phyloP scores from a whole-genome alignment of 2,113 vertebrate genomes.

The Apodemus sylvaticus region DNA sequence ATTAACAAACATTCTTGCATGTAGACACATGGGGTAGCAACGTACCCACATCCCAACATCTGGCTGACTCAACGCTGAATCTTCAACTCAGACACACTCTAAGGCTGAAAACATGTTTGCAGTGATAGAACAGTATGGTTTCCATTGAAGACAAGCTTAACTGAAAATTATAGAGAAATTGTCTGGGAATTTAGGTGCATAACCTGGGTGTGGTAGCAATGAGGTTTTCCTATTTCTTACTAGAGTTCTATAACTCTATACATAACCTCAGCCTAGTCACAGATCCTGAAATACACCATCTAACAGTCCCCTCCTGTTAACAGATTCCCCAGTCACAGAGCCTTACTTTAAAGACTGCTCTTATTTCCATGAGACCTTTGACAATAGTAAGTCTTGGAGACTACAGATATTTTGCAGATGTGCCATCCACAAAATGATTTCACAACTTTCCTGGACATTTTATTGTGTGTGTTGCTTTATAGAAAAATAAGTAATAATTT shows the following conservation, averaged over 20 bases:
- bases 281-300: neutral
- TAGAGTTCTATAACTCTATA: constrained; percentile 29
- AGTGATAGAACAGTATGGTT: constrained; percentile 64
- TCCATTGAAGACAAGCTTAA: constrained; percentile 70
- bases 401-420: constrained; percentile 57
- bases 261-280: neutral
- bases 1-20: neutral
- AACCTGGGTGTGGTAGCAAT: constrained; percentile 74
- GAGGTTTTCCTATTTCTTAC: constrained; percentile 56
- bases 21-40: neutral
- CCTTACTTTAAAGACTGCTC: neutral
- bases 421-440: constrained; percentile 32
- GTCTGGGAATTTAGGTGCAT: constrained; percentile 79
- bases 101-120: constrained; percentile 58
- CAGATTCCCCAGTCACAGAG: constrained; percentile 9
- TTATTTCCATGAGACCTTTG: constrained; percentile 46
- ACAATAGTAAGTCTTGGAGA: constrained; percentile 48
- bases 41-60: neutral
- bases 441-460: neutral
- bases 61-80: constrained; percentile 29
- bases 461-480: neutral
- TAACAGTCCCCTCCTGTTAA: neutral
- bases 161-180: constrained; percentile 71
- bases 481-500: neutral
- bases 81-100: constrained; percentile 36